These are phyloP conservation scores for Megalonaias nervosa DNA, from an alignment of 1,140 invertebrate species.

Conservation along the genomic window DNA sequence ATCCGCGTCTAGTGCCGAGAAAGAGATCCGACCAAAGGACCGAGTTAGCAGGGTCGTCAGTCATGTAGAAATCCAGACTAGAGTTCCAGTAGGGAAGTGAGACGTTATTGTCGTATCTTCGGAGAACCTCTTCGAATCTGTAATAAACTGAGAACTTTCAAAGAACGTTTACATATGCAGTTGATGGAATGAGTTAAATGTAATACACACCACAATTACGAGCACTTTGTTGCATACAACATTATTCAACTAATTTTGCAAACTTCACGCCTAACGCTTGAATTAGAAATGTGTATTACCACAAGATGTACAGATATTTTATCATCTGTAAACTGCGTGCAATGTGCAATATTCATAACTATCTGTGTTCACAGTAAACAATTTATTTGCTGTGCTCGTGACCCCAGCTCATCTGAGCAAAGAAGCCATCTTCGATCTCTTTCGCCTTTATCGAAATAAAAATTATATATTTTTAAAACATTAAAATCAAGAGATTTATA, in stretches of 20 bases:
- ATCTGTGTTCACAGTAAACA: no score
- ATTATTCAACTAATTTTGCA: background rate
- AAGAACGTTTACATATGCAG: background rate
- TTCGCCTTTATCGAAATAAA: no score
- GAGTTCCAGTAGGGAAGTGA: slow-evolving; percentile 70
- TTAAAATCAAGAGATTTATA: no score
- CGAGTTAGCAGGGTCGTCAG: slow-evolving; percentile 60
- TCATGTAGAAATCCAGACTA: slow-evolving; percentile 58
- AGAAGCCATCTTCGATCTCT: no score
- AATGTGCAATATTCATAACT: no score
- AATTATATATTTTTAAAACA: no score
- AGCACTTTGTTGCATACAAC: background rate
- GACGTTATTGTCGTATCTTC: slow-evolving; percentile 36
- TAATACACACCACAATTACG: background rate
- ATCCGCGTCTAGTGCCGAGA: slow-evolving; percentile 68
- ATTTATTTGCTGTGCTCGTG: no score
- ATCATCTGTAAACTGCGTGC: no score
- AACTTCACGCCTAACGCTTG: background rate
- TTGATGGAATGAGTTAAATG: background rate
- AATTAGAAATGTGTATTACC: background rate
- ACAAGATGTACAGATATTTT: background rate
- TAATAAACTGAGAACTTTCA: background rate
- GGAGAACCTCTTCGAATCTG: slow-evolving; percentile 50
- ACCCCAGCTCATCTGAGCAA: no score
- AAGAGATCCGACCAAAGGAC: slow-evolving; percentile 63